Conservation (phyloP, 2,797 vertebrate species). For the Lutjanus argentimaculatus region DNA sequence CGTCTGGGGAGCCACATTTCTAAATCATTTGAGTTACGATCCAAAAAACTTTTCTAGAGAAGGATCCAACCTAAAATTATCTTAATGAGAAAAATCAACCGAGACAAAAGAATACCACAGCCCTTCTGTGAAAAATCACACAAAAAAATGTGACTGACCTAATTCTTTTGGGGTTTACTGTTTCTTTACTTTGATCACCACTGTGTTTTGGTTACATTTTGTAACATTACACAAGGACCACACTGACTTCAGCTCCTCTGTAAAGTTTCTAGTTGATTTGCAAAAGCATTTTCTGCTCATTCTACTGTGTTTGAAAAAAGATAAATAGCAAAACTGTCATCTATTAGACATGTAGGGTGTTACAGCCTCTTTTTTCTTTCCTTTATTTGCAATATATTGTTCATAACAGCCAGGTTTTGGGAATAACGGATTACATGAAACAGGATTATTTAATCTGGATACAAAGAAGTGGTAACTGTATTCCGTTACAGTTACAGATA, state of each 20-base stretch:
- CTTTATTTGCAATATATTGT: no score
- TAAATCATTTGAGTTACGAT: slow-evolving; percentile 56
- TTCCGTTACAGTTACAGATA: no score
- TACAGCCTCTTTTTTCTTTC: neutral
- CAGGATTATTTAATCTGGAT: no score
- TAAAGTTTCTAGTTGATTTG: neutral
- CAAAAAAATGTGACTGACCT: slow-evolving; percentile 9
- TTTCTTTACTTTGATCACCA: slow-evolving; percentile 35
- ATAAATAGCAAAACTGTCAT: neutral
- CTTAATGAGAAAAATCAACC: slow-evolving; percentile 56
- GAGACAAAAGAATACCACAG: slow-evolving; percentile 43
- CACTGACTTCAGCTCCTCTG: neutral
- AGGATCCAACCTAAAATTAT: slow-evolving; percentile 55
- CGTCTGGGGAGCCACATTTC: slow-evolving; percentile 60
- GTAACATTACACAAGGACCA: slow-evolving; percentile 1
- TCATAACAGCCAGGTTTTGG: no score
- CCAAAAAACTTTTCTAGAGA: slow-evolving; percentile 49
- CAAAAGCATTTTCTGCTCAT: neutral
- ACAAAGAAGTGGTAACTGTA: no score
- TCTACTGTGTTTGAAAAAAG: neutral
- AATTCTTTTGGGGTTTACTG: slow-evolving; percentile 14
- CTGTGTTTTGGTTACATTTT: slow-evolving; percentile 10
- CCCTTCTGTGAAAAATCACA: slow-evolving; percentile 4
- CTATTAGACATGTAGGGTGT: neutral
- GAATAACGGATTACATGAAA: no score